Evolutionary conservation across 2,797 vertebrate species (phyloP).

Genomic region (Esox masquinongy): DNA sequence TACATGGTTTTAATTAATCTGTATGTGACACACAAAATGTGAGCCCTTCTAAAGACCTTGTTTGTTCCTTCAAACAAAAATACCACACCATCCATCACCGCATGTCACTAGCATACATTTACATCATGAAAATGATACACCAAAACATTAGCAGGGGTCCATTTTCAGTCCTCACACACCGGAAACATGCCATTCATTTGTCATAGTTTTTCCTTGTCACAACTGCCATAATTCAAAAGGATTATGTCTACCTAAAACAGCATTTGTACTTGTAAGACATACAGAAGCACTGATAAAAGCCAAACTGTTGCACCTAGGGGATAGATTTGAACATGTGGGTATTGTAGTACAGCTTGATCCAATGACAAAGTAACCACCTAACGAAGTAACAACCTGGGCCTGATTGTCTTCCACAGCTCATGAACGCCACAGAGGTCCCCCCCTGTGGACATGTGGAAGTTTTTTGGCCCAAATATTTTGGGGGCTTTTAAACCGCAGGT

Average conservation of each 20-base stretch:
- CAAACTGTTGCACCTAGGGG: not conserved
- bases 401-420: not conserved
- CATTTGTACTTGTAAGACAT: not conserved
- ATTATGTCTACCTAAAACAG: not conserved
- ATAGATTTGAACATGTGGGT: not conserved
- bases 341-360: not conserved
- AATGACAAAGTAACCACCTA: not conserved
- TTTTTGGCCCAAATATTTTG: not conserved
- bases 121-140: slow-evolving; percentile 62
- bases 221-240: slow-evolving; percentile 19
- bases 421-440: slow-evolving; percentile 33
- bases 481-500: not conserved
- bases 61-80: slow-evolving; percentile 56
- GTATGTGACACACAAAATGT: slow-evolving; percentile 8
- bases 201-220: slow-evolving; percentile 43
- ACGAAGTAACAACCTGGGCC: not conserved
- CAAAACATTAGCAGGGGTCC: slow-evolving; percentile 37
- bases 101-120: slow-evolving; percentile 67
- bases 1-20: not conserved
- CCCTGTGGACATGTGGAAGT: slow-evolving; percentile 1
- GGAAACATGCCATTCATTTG: slow-evolving; percentile 41
- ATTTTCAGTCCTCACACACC: slow-evolving; percentile 23
- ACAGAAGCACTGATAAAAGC: not conserved
- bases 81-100: slow-evolving; percentile 57
- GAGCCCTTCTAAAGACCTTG: slow-evolving; percentile 39